Evolutionary conservation across 2,113 vertebrate species (phyloP), one percentile per base, ranked within the genome.

Genomic region (Sinocyclocheilus rhinocerous): DNA sequence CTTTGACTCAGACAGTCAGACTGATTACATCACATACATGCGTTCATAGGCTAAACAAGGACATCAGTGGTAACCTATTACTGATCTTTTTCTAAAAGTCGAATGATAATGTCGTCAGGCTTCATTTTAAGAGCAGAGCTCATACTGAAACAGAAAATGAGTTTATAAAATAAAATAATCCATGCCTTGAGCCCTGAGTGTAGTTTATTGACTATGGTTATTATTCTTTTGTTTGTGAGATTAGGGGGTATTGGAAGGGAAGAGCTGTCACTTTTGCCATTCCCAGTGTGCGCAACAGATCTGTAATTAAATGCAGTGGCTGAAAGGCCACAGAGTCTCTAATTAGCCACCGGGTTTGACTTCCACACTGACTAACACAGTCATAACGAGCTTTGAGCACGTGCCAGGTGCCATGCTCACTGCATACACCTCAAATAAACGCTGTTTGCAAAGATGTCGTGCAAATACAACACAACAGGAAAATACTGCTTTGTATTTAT

Each of bases 341-440:
- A 94, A 95, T 96, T 95, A 96, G 93, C 92, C 88, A 89, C 89
- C 90, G 55, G 59, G 79, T 72, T 88, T 86, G 42, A 92, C 94
- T 95, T 96, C 94, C 90, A 76, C 92, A 86, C 94, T 94, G 93
- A 95, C 93, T 29, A 81, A 82, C 94, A 92, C 90, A 90, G 88
- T 42, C 90, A 90, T 93, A 95, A 96, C 94, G 94, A 95, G 93
- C 89, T 89, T 90, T 70, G 67, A 70, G 67, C 29, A 20, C 16
- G 7, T 36, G 67, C 67, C 29, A 69, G 65, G 65, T 33, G 26
- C 45, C 77, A 59, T 83, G 85, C 67, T 42, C 29, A 13, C 78
- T 69, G 15, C 4, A 26, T 48, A 76, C 26, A 26, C 42, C 42
- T 45, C 72, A 45, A 7, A 29, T 7, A 5, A 67, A 67, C 0